These are phyloP conservation scores for Sclerodermus sp. DNA, from an alignment of 2,888 invertebrate genomes.

Conservation along the genomic window DNA sequence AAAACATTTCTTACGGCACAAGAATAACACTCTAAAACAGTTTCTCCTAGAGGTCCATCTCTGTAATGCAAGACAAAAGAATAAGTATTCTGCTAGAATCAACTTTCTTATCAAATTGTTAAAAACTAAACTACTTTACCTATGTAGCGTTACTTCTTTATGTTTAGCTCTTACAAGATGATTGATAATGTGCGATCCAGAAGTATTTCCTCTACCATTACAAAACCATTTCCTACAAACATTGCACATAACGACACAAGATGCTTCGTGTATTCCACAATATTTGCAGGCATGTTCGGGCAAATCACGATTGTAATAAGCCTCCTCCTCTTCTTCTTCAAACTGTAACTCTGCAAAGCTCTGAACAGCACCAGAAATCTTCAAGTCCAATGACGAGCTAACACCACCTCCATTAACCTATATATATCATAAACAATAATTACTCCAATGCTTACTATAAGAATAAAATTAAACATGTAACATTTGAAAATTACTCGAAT, in stretches of 20 bases:
- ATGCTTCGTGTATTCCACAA: conserved; percentile 97
- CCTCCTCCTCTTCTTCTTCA: conserved; percentile 93
- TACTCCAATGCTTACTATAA: no score
- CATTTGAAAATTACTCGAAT: no score
- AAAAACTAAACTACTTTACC: conserved; percentile 27
- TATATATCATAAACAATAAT: not conserved
- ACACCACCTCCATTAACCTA: conserved; percentile 72
- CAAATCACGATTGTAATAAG: conserved; percentile 83
- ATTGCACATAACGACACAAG: conserved; percentile 97
- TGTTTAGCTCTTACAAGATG: conserved; percentile 99
- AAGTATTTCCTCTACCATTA: conserved; percentile 97
- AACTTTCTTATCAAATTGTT: not conserved
- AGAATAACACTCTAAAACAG: conserved; percentile 96
- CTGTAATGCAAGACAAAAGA: conserved; percentile 57
- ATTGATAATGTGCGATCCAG: conserved; percentile 98
- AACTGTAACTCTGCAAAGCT: conserved; percentile 87
- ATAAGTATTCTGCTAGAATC: conserved; percentile 5
- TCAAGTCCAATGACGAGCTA: conserved; percentile 60
- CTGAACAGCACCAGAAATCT: conserved; percentile 71
- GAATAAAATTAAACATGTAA: no score
- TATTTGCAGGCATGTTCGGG: conserved; percentile 98
- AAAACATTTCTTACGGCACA: conserved; percentile 98
- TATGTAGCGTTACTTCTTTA: conserved; percentile 96
- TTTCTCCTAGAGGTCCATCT: conserved; percentile 97
- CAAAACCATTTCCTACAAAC: conserved; percentile 99